These are phyloP conservation scores for Athalia cordata DNA, from an alignment of 2,888 invertebrate species.

Conservation along the genomic window DNA sequence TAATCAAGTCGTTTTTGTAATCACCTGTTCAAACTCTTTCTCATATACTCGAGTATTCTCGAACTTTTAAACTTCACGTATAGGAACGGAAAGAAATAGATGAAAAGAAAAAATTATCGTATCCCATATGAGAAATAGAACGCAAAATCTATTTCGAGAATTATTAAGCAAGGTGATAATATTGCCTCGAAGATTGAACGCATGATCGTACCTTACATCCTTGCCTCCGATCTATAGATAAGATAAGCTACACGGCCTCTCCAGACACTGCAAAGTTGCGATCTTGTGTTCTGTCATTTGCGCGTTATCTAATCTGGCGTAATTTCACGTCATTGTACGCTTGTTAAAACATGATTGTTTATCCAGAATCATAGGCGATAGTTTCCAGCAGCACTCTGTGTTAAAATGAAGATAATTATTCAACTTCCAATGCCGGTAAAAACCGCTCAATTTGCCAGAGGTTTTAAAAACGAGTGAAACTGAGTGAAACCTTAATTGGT, in stretches of 20 bases:
- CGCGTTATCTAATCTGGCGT: conserved; percentile 16
- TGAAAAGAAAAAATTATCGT: neutral
- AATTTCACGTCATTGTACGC: neutral
- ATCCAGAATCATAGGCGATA: neutral
- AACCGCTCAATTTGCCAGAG: neutral
- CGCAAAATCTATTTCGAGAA: neutral
- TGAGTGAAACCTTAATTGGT: conserved; percentile 34
- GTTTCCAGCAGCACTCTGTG: neutral
- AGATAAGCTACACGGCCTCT: conserved; percentile 6
- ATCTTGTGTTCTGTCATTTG: neutral
- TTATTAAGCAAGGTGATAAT: neutral
- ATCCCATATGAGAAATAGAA: conserved; percentile 1
- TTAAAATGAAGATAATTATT: neutral
- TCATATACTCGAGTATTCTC: too few species aligned
- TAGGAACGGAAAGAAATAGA: too few species aligned
- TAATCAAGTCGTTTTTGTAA: too few species aligned
- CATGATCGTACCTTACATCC: conserved; percentile 14
- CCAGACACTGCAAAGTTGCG: neutral
- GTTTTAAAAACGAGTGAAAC: conserved; percentile 31
- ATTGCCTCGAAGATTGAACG: neutral
- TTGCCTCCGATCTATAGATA: conserved; percentile 26
- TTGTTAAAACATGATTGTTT: neutral
- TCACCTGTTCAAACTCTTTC: too few species aligned
- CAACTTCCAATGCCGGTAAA: neutral
- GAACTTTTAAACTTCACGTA: too few species aligned